Conservation (phyloP, 2,797 vertebrate species). For the Cuculus canorus region DNA sequence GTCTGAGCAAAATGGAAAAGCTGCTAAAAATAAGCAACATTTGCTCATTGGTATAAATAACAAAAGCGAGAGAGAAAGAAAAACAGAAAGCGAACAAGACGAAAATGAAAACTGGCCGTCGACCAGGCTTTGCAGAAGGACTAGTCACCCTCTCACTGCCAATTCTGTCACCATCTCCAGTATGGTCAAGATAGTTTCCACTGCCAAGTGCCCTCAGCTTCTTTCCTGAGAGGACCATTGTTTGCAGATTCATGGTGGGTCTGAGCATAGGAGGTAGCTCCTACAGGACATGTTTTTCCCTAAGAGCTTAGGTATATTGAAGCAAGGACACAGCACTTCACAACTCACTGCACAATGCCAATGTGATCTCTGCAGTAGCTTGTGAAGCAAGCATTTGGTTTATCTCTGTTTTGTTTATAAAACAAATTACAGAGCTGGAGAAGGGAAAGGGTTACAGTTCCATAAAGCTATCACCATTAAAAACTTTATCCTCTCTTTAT, state of each 20-base stretch:
- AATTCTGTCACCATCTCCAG: slow-evolving; percentile 59
- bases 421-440: not conserved
- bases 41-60: slow-evolving; percentile 68
- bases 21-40: slow-evolving; percentile 67
- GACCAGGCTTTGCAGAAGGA: slow-evolving; percentile 21
- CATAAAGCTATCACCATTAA: not conserved
- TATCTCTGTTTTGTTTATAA: not conserved
- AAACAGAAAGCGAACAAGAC: slow-evolving; percentile 34
- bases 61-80: slow-evolving; percentile 34
- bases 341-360: not conserved
- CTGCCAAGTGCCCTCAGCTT: slow-evolving; percentile 4
- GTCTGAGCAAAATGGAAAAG: slow-evolving; percentile 43
- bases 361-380: not conserved
- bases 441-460: not conserved
- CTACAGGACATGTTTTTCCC: not conserved
- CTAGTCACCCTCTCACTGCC: slow-evolving; percentile 38
- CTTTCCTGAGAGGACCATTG: not conserved
- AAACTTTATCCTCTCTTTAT: slow-evolving; percentile 10
- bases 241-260: not conserved
- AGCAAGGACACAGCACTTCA: not conserved
- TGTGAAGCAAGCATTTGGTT: not conserved
- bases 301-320: not conserved
- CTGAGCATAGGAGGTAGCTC: not conserved
- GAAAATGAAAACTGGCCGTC: slow-evolving; percentile 58
- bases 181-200: slow-evolving; percentile 9